These are phyloP conservation scores for Umimayanthus chanpuru DNA, from an alignment of 92 coral and sea anemone species.

Conservation along the genomic window DNA sequence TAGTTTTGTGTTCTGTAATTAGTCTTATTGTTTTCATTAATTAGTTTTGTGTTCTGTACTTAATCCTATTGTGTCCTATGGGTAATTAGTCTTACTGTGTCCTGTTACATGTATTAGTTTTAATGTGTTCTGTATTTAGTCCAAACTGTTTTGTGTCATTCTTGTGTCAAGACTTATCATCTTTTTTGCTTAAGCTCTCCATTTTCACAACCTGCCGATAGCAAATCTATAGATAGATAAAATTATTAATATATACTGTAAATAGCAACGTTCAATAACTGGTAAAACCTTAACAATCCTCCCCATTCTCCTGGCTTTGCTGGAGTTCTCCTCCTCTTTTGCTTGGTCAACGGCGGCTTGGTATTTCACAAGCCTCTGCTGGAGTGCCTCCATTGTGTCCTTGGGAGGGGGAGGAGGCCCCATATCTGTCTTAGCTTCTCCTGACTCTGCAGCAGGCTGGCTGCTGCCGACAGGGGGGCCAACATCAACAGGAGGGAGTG, in stretches of 20 bases:
- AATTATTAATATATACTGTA: neutral
- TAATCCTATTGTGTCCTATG: too few species aligned
- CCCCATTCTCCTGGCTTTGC: constrained; percentile 95
- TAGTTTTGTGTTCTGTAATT: too few species aligned
- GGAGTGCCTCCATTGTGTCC: constrained; percentile 84
- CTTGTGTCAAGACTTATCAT: too few species aligned
- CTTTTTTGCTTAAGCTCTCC: too few species aligned
- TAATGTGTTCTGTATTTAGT: too few species aligned
- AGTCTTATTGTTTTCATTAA: too few species aligned
- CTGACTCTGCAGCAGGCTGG: constrained; percentile 40
- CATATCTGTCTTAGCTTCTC: constrained; percentile 32
- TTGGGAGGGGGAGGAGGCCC: constrained; percentile 94
- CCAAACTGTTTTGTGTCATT: too few species aligned
- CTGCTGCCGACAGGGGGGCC: constrained; percentile 22
- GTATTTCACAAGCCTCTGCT: constrained; percentile 88
- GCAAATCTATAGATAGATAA: neutral
- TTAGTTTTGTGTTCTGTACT: too few species aligned
- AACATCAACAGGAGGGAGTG: neutral
- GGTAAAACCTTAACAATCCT: constrained; percentile 86
- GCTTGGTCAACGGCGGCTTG: constrained; percentile 82
- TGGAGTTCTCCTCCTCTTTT: constrained; percentile 81
- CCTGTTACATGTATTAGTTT: too few species aligned
- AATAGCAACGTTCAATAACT: neutral
- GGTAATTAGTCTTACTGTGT: too few species aligned
- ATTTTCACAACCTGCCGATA: too few species aligned